Evolutionary conservation across 2,888 invertebrate species (phyloP), one percentile per base, ranked within the genome.

Genomic region (Elegia similella): DNA sequence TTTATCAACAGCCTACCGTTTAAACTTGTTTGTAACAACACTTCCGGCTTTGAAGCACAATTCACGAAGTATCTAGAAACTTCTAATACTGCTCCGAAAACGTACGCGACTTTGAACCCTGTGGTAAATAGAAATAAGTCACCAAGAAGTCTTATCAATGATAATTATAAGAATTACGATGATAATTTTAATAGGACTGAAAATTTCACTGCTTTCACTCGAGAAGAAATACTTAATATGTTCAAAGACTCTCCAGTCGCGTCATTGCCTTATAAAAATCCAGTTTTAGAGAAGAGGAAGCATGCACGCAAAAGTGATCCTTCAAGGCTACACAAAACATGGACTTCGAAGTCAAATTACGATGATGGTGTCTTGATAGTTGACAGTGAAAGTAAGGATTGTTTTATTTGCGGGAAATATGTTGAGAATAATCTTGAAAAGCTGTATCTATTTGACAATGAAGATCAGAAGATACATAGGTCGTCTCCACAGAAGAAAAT

Each of bases 191-290:
- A 74, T 29, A 76, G 70, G 16, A 78, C 69, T 34, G 83, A 87
- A 53, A 78, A 82, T 54, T 74, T 81, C 7, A 50, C 50, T 13
- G 65, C 70, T 10, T 80, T 81, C 30, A 87, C 88, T 0, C 71
- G 91, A 12, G 90, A 91, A 46, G 87, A 89, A 50, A 78, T 91
- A 30, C 63, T 91, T 12, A 88, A 90, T 62, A 85, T 91, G 85
- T 86, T 91, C 23, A 91, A 90, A 71, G 86, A 91, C 69, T 82
- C 89, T 0, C 92, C 92, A 0, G 84, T 90, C 1, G 80, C 82
- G 0, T 78, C 85, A 1, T 58, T 84, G n/a, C 85, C 86, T 1
- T 84, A 80, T 56, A 84, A 83, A 32, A 78, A 71, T 34, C 74
- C 79, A 0, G 75, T 70, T 52, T 70, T 67, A 6, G 82, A 81